These are phyloP conservation scores for Pachydiplax longipennis DNA, from an alignment of 2,888 invertebrate species.

Conservation along the genomic window DNA sequence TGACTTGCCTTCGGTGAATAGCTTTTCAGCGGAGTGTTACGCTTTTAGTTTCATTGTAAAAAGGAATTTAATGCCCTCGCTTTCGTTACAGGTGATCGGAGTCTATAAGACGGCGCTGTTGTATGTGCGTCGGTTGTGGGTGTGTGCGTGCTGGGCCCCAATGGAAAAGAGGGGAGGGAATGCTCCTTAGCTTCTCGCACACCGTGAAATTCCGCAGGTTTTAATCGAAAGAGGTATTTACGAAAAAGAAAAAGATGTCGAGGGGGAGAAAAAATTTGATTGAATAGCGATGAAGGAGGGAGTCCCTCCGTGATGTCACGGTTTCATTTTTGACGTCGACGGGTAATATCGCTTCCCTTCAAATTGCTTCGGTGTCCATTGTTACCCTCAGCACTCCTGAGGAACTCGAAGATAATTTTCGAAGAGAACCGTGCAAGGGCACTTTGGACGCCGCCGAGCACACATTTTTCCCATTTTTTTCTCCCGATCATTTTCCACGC, in stretches of 20 bases:
- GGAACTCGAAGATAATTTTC: background rate
- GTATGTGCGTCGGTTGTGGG: background rate
- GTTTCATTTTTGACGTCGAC: background rate
- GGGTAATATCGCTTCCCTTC: background rate
- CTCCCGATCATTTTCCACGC: background rate
- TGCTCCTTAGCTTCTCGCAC: background rate
- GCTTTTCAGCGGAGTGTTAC: slow-evolving; percentile 6
- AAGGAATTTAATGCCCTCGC: slow-evolving; percentile 9
- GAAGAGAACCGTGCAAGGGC: background rate
- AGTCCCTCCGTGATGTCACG: background rate
- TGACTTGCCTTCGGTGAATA: slow-evolving; percentile 30
- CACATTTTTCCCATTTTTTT: background rate
- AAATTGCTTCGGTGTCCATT: background rate
- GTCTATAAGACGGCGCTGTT: slow-evolving; percentile 18
- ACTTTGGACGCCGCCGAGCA: background rate
- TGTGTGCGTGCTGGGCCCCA: background rate
- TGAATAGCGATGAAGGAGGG: background rate
- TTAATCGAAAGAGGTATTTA: slow-evolving; percentile 35
- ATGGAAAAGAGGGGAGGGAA: no score
- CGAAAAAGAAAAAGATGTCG: background rate
- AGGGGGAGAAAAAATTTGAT: background rate
- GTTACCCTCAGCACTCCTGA: background rate
- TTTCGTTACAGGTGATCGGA: slow-evolving; percentile 37
- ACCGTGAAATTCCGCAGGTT: slow-evolving; percentile 34
- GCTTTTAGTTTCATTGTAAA: slow-evolving; percentile 37